These are phyloP conservation scores for Scrobipalpa atriplicella DNA, from an alignment of 2,888 invertebrate species.

Conservation along the genomic window DNA sequence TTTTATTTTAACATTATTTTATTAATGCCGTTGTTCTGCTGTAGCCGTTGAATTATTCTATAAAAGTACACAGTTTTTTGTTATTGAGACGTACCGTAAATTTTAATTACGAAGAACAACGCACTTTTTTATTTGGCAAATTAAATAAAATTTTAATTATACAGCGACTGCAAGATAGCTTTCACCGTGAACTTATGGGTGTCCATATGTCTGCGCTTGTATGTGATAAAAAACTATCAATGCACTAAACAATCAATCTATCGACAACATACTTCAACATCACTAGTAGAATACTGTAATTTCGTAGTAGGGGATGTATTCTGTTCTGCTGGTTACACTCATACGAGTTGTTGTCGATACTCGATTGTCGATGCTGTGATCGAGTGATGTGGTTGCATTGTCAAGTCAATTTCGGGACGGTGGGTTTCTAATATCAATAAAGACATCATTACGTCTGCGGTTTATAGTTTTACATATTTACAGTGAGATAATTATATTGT, in stretches of 20 bases:
- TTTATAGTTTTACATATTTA: slow-evolving; percentile 1
- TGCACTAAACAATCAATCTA: too few species aligned
- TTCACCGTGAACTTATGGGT: too few species aligned
- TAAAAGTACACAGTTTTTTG: too few species aligned
- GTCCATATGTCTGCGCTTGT: too few species aligned
- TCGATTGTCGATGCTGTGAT: neutral
- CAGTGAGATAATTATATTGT: neutral
- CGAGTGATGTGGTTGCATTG: slow-evolving; percentile 4
- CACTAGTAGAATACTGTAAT: slow-evolving; percentile 8
- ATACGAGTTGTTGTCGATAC: neutral
- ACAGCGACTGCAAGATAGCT: neutral
- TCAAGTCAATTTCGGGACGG: neutral
- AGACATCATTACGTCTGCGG: neutral
- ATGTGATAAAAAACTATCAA: neutral
- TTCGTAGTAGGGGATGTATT: neutral
- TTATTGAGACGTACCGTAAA: too few species aligned
- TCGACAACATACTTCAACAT: neutral
- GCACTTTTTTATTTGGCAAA: too few species aligned
- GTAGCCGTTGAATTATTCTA: too few species aligned
- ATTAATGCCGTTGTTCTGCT: too few species aligned
- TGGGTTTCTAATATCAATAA: neutral
- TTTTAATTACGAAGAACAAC: too few species aligned
- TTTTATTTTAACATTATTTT: too few species aligned
- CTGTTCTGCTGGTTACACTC: slow-evolving; percentile 7
- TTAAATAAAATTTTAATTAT: neutral